These are phyloP conservation scores for Zaprionus nigranus DNA, from an alignment of 1,140 invertebrate genomes.

Conservation along the genomic window DNA sequence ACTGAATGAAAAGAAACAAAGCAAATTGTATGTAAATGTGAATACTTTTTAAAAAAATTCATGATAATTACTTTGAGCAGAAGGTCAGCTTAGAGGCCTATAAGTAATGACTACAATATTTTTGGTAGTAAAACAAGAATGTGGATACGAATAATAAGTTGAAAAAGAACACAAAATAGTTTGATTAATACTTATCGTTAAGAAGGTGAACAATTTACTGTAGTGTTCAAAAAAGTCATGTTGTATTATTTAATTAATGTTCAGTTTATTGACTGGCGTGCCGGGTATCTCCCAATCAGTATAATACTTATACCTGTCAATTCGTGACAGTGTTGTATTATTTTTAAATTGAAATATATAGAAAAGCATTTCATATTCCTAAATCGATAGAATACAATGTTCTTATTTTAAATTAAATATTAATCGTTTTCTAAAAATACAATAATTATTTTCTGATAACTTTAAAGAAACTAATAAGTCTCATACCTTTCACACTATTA, in stretches of 20 bases:
- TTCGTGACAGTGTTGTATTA: too few relatives aligned
- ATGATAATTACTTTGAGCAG: slow-evolving; percentile 39
- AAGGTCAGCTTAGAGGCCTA: slow-evolving; percentile 38
- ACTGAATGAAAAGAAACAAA: slow-evolving; percentile 38
- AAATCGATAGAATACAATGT: too few relatives aligned
- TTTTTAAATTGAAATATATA: too few relatives aligned
- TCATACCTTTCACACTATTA: background rate
- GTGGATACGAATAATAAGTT: slow-evolving; percentile 14
- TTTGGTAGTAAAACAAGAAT: background rate
- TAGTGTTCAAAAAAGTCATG: too few relatives aligned
- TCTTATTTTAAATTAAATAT: too few relatives aligned
- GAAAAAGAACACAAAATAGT: slow-evolving; percentile 23
- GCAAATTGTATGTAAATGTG: slow-evolving; percentile 38
- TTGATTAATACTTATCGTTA: background rate
- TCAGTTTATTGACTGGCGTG: background rate
- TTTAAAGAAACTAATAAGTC: background rate
- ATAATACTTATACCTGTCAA: background rate
- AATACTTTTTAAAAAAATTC: slow-evolving; percentile 23
- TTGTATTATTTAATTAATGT: too few relatives aligned
- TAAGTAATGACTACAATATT: slow-evolving; percentile 16
- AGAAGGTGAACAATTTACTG: background rate
- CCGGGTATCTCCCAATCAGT: background rate
- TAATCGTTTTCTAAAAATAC: too few relatives aligned
- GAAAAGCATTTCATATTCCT: too few relatives aligned
- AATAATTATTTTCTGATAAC: background rate